Evolutionary conservation across 1,140 invertebrate genomes (phyloP).

Genomic region (Drusus annulatus): DNA sequence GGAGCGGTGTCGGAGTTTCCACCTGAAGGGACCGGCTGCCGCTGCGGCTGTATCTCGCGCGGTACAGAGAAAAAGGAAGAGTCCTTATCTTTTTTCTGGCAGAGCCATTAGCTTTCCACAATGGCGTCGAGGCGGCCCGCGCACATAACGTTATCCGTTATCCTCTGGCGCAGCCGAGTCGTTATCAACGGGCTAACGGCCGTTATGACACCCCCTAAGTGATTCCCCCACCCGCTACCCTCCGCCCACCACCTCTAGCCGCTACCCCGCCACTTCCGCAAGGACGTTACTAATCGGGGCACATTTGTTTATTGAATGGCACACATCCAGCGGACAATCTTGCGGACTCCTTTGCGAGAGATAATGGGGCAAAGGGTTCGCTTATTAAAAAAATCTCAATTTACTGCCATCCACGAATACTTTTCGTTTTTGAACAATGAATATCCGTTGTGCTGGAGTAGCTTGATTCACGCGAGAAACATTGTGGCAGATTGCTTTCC

Average conservation of each 20-base stretch:
- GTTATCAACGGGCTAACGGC: slow-evolving; percentile 57
- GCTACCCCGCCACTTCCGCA: neutral
- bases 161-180: slow-evolving; percentile 51
- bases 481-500: no score
- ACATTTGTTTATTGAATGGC: slow-evolving; percentile 53
- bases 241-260: no score
- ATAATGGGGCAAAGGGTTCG: no score
- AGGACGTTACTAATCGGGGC: slow-evolving; percentile 45
- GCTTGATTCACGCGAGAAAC: no score
- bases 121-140: slow-evolving; percentile 49
- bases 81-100: slow-evolving; percentile 57
- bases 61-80: slow-evolving; percentile 26
- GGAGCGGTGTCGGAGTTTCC: neutral
- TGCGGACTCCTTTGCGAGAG: no score
- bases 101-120: slow-evolving; percentile 58
- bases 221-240: slow-evolving; percentile 36
- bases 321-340: slow-evolving; percentile 14
- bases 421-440: no score
- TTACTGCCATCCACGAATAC: no score
- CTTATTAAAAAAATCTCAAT: no score
- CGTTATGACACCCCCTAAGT: slow-evolving; percentile 58
- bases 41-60: neutral
- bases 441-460: no score
- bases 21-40: slow-evolving; percentile 19
- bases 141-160: slow-evolving; percentile 59